These are phyloP conservation scores for Pseudolaguvia tuberculata DNA, from an alignment of 2,113 vertebrate species.

Conservation along the genomic window DNA sequence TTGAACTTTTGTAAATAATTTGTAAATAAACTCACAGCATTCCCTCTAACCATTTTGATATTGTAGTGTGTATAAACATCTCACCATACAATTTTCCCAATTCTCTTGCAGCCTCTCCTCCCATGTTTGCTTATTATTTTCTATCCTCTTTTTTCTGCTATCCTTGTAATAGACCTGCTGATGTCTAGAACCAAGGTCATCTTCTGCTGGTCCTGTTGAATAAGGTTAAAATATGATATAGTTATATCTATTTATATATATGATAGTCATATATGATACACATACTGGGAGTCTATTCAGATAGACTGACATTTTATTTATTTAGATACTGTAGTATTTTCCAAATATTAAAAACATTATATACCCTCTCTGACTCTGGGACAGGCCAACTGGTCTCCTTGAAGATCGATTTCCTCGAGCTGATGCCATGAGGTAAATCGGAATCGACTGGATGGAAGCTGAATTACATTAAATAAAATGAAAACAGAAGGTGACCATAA, in stretches of 20 bases:
- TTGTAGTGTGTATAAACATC: conserved; percentile 26
- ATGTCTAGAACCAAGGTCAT: conserved; percentile 67
- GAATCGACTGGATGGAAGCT: conserved; percentile 85
- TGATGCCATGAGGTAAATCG: conserved; percentile 79
- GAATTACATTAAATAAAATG: conserved; percentile 37
- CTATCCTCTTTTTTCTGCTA: conserved; percentile 60
- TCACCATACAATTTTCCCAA: conserved; percentile 89
- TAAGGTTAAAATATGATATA: conserved; percentile 12
- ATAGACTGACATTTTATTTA: no score
- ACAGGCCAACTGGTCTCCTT: conserved; percentile 81
- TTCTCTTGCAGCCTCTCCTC: conserved; percentile 84
- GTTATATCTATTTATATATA: no score
- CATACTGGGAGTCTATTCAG: no score
- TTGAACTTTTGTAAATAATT: no score
- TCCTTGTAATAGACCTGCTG: conserved; percentile 63
- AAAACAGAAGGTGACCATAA: conserved; percentile 4
- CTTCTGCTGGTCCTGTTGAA: conserved; percentile 75
- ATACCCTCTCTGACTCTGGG: conserved; percentile 90
- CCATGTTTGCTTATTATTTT: conserved; percentile 71
- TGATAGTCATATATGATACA: no score
- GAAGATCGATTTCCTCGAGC: conserved; percentile 76
- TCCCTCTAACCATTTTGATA: no score
- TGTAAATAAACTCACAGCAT: no score
- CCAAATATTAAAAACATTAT: no score
- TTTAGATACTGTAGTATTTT: no score